A percentile compares a stretch with the other conserved stretches of the same genome.
These are phyloP conservation scores for Nesogale talazaci DNA, from an alignment of 2,113 vertebrate species.

Conservation along the genomic window DNA sequence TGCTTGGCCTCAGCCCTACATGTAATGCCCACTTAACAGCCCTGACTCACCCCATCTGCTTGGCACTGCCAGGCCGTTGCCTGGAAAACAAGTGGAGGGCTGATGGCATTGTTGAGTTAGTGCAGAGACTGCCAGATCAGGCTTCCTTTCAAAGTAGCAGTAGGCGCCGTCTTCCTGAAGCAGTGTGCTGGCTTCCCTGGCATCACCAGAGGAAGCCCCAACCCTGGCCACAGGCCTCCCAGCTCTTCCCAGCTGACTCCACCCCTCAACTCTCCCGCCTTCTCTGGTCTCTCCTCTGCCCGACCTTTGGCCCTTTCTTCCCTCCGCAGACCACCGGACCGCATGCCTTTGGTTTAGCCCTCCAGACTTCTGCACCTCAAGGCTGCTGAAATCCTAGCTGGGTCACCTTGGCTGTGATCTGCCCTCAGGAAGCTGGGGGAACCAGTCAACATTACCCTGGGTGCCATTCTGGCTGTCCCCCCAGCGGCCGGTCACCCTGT, in stretches of 20 bases:
- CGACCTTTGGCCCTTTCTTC: neutral
- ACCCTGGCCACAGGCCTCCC: neutral
- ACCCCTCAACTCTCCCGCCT: neutral
- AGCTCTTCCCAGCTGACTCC: neutral
- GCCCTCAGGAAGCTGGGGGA: neutral
- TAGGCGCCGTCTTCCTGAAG: neutral
- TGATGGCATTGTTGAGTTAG: slow-evolving; percentile 37
- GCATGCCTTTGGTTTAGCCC: neutral
- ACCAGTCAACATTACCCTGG: neutral
- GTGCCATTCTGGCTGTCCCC: neutral
- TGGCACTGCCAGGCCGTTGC: slow-evolving; percentile 30
- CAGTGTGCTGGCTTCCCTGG: neutral
- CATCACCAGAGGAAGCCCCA: neutral
- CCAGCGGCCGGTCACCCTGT: neutral
- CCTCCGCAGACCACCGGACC: neutral
- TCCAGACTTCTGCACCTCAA: neutral
- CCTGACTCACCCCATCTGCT: slow-evolving; percentile 28
- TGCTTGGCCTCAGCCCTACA: neutral
- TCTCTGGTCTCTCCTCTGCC: neutral
- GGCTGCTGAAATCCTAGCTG: neutral
- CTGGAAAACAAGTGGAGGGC: slow-evolving; percentile 30
- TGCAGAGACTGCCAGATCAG: neutral
- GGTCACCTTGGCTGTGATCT: neutral
- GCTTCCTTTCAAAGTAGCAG: slow-evolving; percentile 27
- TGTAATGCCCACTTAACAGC: neutral